Evolutionary conservation across 2,888 invertebrate species (phyloP).

Genomic region (Selenia dentaria): DNA sequence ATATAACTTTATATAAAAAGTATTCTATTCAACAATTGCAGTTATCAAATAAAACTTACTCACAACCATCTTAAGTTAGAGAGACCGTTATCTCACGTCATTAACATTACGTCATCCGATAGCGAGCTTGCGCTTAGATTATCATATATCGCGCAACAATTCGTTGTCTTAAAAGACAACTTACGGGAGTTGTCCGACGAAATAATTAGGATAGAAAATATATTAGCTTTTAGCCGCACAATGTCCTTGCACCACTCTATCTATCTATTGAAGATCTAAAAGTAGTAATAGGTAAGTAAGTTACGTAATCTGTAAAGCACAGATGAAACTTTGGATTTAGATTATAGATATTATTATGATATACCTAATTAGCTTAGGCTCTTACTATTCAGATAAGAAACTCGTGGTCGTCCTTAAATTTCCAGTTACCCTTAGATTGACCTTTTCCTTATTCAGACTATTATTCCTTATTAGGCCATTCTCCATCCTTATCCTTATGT

Average conservation of each 20-base stretch:
- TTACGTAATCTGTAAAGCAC: slow-evolving; percentile 22
- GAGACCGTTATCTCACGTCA: not conserved
- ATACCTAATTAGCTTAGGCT: no score
- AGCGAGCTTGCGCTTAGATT: no score
- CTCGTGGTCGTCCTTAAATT: no score
- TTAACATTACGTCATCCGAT: slow-evolving; percentile 18
- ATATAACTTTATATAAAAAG: no score
- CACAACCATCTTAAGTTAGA: slow-evolving; percentile 25
- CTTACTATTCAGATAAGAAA: no score
- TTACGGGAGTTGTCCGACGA: not conserved
- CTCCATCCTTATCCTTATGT: no score
- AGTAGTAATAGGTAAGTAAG: slow-evolving; percentile 22
- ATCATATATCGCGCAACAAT: slow-evolving; percentile 16
- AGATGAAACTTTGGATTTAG: slow-evolving; percentile 1
- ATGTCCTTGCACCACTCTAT: slow-evolving; percentile 1
- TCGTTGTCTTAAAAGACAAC: slow-evolving; percentile 3
- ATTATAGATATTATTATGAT: no score
- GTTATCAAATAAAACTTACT: slow-evolving; percentile 12
- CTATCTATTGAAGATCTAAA: slow-evolving; percentile 2
- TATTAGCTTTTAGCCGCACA: slow-evolving; percentile 6
- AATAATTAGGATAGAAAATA: slow-evolving; percentile 5
- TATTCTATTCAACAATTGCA: slow-evolving; percentile 14
- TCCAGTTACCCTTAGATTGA: no score
- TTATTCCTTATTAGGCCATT: no score
- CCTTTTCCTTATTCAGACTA: no score